A percentile compares a stretch with the other conserved stretches of the same genome.
phyloP scores from a whole-genome alignment of 2,888 invertebrate genomes.

The Nymphalis c-album region DNA sequence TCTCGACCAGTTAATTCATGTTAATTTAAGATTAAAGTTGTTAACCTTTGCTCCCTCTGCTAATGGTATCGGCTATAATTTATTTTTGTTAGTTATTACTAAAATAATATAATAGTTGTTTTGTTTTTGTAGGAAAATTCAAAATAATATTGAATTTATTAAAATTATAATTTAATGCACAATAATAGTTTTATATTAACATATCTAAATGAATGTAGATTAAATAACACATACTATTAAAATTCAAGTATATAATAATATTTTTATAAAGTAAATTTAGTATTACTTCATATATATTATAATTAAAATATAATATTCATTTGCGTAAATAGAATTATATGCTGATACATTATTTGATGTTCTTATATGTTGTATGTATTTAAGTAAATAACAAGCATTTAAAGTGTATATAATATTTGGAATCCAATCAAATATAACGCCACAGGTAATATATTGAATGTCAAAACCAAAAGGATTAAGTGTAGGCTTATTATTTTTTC shows the following conservation, averaged over 20 bases:
- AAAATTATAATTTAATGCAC: slow-evolving; percentile 4
- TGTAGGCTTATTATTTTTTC: too few relatives aligned
- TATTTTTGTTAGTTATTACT: neutral
- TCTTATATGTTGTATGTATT: neutral
- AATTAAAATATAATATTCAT: too few relatives aligned
- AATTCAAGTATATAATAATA: neutral
- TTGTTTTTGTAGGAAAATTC: neutral
- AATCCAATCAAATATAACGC: too few relatives aligned
- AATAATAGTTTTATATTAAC: slow-evolving; percentile 8
- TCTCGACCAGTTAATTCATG: too few relatives aligned
- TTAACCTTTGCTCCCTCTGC: too few relatives aligned
- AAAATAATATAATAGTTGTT: neutral
- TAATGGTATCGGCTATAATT: too few relatives aligned
- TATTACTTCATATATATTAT: too few relatives aligned
- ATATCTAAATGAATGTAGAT: slow-evolving; percentile 5
- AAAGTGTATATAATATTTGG: neutral
- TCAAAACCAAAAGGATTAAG: too few relatives aligned
- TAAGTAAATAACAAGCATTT: slow-evolving; percentile 3
- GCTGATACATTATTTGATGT: too few relatives aligned
- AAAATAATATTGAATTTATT: neutral
- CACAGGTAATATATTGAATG: too few relatives aligned
- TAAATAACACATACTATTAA: neutral
- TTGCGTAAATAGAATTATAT: too few relatives aligned
- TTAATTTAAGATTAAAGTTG: too few relatives aligned
- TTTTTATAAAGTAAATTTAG: neutral